phyloP scores from a whole-genome alignment of 2,797 vertebrate genomes.

The Dallia pectoralis region DNA sequence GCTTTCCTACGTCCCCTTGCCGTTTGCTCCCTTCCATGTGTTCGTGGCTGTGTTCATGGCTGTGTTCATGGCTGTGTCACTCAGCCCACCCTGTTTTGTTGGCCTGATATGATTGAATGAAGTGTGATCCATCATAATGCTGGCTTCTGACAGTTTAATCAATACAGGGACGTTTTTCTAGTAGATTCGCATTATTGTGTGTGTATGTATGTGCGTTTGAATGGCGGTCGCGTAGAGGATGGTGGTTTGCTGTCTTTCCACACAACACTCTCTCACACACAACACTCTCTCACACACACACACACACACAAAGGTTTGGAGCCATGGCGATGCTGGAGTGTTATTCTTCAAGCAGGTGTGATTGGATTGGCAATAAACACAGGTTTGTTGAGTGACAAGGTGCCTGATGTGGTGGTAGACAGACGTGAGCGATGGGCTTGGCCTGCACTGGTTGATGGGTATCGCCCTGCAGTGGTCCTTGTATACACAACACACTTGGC shows the following conservation, averaged over 20 bases:
- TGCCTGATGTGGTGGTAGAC: slow-evolving; percentile 38
- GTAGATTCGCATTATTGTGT: slow-evolving; percentile 52
- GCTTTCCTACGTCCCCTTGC: not conserved
- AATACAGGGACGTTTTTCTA: slow-evolving; percentile 51
- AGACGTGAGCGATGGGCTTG: slow-evolving; percentile 36
- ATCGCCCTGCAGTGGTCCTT: too few relatives aligned
- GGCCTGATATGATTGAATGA: slow-evolving; percentile 67
- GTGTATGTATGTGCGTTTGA: not conserved
- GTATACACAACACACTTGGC: too few relatives aligned
- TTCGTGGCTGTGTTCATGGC: slow-evolving; percentile 14
- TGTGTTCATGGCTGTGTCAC: slow-evolving; percentile 40
- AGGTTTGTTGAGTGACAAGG: slow-evolving; percentile 46
- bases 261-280: too few relatives aligned
- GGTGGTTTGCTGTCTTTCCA: too few relatives aligned
- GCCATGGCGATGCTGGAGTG: slow-evolving; percentile 30
- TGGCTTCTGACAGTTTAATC: slow-evolving; percentile 71
- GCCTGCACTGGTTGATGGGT: slow-evolving; percentile 3
- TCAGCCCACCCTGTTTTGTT: slow-evolving; percentile 43
- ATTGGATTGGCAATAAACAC: slow-evolving; percentile 54
- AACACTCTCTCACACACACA: too few relatives aligned
- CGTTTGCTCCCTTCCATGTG: slow-evolving; percentile 39
- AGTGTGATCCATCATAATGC: slow-evolving; percentile 69
- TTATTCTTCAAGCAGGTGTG: slow-evolving; percentile 53
- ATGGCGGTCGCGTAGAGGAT: not conserved
- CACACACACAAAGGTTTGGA: too few relatives aligned